Evolutionary conservation across 2,888 invertebrate genomes (phyloP).

Genomic region (Mythimna pallens): DNA sequence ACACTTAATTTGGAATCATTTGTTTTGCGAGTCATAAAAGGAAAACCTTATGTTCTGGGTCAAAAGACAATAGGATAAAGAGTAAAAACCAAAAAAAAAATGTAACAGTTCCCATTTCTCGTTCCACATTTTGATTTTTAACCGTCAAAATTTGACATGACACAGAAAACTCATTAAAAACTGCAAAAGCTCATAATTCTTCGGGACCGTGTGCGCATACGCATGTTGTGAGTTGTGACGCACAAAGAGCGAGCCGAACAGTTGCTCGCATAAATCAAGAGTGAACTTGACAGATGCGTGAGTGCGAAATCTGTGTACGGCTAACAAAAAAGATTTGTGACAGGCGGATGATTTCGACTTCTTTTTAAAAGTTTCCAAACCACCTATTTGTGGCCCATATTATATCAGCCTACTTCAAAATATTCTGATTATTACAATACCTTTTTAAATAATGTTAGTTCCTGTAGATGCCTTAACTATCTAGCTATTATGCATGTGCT

Average conservation of each 20-base stretch:
- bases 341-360: neutral
- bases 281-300: constrained; percentile 77
- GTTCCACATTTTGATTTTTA: constrained; percentile 34
- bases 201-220: constrained; percentile 37
- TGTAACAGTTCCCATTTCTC: constrained; percentile 22
- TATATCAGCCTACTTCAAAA: neutral
- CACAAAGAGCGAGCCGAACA: constrained; percentile 66
- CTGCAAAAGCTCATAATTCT: constrained; percentile 45
- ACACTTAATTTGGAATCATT: neutral
- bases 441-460: neutral
- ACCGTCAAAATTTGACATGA: constrained; percentile 46
- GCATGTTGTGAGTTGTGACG: constrained; percentile 54
- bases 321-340: constrained; percentile 14
- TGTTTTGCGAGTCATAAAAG: neutral
- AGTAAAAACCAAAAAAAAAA: neutral
- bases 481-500: too few relatives aligned
- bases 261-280: constrained; percentile 79
- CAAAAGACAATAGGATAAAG: neutral
- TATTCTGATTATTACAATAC: neutral
- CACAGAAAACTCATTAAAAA: constrained; percentile 57
- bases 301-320: constrained; percentile 54
- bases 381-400: neutral
- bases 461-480: too few relatives aligned
- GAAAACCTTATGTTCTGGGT: neutral
- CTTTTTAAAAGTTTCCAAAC: neutral